Conservation (phyloP, 2,797 vertebrate species). For the Spheniscus humboldti region DNA sequence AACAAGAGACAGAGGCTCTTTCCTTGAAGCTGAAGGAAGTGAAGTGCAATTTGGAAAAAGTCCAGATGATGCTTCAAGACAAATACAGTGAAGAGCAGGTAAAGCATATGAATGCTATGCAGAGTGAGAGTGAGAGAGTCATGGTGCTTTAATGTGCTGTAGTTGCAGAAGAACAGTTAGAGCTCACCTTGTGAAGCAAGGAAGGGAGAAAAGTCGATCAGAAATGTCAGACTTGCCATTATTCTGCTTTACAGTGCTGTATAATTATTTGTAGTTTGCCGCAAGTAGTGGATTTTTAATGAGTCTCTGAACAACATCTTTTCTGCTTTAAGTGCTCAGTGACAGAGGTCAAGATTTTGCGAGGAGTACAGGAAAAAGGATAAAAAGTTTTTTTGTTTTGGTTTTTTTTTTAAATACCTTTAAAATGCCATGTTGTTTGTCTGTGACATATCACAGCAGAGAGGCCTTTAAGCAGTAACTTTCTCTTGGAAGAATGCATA, state of each 20-base stretch:
- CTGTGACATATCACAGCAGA: not conserved
- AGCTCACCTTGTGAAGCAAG: not conserved
- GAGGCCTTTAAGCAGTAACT: not conserved
- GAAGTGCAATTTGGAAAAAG: slow-evolving; percentile 82
- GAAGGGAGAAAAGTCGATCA: not conserved
- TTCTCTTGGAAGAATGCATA: not conserved
- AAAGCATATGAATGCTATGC: not conserved
- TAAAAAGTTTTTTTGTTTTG: not conserved
- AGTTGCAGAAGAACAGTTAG: not conserved
- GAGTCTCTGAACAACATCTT: not conserved
- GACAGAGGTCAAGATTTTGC: not conserved
- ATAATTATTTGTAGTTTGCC: not conserved
- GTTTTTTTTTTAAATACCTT: not conserved
- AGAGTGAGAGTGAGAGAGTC: not conserved
- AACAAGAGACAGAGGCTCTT: slow-evolving; percentile 78
- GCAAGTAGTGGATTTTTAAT: not conserved
- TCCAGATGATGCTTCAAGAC: slow-evolving; percentile 84
- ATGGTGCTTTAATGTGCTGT: not conserved
- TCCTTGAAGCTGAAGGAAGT: slow-evolving; percentile 83
- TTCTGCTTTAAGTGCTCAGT: not conserved
- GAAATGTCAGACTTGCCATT: not conserved
- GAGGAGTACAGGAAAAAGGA: not conserved
- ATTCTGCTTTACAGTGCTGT: not conserved
- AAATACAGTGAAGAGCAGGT: slow-evolving; percentile 73
- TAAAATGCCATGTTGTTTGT: not conserved